Base-by-base conservation (phyloP, 2,797 vertebrate genomes). In the Calcarius lapponicus region DNA sequence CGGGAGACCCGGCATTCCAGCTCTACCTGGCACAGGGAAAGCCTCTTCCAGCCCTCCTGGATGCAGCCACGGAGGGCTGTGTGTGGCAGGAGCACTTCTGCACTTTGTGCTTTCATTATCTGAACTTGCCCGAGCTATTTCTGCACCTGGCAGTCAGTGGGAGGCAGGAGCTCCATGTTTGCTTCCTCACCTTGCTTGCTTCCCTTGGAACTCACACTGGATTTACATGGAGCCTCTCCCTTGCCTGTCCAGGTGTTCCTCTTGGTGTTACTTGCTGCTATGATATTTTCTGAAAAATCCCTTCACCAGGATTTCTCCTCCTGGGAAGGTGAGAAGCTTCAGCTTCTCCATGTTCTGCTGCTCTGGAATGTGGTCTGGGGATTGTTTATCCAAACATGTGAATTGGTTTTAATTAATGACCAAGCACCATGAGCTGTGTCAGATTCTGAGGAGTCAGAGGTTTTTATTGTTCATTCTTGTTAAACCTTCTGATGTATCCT, bases 211-310 rank as follows among this genome's bases (percentile, higher is more conserved):
- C 69, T 66, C 82, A 24, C 62, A 21, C 43, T 5, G 80, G 65
- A 29, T 94, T 96, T 65, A 73, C 92, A 65, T 24, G 64, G 89
- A 81, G 84, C 82, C 60, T 91, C 90, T 88, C 79, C 71, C 80
- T 47, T 45, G 67, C 86, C 86, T 72, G 5, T 78, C 76, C 75
- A 38, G 60, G 81, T 78, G 73, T 88, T 96, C 74, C 88, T 2
- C 0, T 65, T 76, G 62, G 69, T 43, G 67, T 79, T 86, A 43
- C 83, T n/a, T 54, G 53, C 13, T 9, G 4, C 53, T 4, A 9
- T 54, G 51, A 32, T 20, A 20, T 32, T 54, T 54, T 20, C 29
- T 32, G 51, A 54, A 54, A 54, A 54, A 54, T 54, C 31, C 31
- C 19, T 54, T 54, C 5, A 6, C 31, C 31, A 32, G 31, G 53